phyloP scores from a whole-genome alignment of 2,888 invertebrate genomes.

The Helicoverpa assulta region DNA sequence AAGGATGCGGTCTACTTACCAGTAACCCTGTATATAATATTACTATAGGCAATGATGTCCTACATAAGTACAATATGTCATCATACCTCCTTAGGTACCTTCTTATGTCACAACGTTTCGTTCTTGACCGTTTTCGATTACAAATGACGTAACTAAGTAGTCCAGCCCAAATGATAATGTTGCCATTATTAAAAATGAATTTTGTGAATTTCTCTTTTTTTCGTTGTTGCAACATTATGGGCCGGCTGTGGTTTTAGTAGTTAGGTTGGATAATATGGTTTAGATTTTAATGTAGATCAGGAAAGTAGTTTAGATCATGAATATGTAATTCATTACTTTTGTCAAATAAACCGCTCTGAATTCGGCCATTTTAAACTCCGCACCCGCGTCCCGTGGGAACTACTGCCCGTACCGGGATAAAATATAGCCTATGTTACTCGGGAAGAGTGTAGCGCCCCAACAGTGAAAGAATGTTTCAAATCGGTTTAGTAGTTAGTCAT shows the following conservation, averaged over 20 bases:
- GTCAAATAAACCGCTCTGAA: no score
- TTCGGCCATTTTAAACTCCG: no score
- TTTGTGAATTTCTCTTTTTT: slow-evolving; percentile 30
- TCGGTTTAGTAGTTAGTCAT: no score
- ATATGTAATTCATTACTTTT: no score
- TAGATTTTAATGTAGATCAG: not conserved
- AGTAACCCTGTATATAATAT: no score
- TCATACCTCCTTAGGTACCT: not conserved
- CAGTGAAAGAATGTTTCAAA: no score
- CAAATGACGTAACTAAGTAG: slow-evolving; percentile 20
- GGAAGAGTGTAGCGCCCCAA: no score
- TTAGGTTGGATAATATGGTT: not conserved
- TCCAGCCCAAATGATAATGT: slow-evolving; percentile 10
- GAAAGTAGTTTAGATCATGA: not conserved
- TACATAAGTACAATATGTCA: not conserved
- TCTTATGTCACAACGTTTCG: not conserved
- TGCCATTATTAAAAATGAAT: slow-evolving; percentile 36
- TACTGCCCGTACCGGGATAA: no score
- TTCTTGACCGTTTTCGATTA: slow-evolving; percentile 2
- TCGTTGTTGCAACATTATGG: slow-evolving; percentile 1
- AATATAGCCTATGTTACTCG: no score
- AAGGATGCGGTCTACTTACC: no score
- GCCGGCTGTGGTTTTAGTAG: not conserved
- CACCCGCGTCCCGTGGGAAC: no score
- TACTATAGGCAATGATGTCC: not conserved